Evolutionary conservation across 1,140 invertebrate genomes (phyloP).

Genomic region (Bombus picipes): DNA sequence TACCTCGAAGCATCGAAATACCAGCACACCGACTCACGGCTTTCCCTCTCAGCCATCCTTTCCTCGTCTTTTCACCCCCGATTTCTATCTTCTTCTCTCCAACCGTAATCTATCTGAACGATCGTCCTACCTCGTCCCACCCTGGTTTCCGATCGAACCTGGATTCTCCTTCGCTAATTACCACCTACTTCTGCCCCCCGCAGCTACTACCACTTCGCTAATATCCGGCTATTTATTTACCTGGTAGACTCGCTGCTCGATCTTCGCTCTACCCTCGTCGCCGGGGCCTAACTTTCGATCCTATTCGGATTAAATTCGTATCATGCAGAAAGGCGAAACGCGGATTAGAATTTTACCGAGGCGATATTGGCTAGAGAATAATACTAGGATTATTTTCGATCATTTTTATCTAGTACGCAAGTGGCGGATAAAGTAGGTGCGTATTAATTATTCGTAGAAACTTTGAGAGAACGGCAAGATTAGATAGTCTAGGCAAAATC

Average conservation of each 20-base stretch:
- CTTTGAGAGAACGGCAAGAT: no score
- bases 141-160: background rate
- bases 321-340: background rate
- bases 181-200: background rate
- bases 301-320: background rate
- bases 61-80: background rate
- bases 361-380: background rate
- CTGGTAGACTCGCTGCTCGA: background rate
- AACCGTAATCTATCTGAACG: background rate
- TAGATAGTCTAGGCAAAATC: no score
- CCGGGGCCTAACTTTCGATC: background rate
- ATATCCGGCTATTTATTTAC: conserved; percentile 33
- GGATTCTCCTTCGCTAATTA: conserved; percentile 28
- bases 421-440: no score
- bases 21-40: background rate
- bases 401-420: background rate
- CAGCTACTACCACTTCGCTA: background rate
- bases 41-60: background rate
- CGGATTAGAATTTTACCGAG: background rate
- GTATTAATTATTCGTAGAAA: no score
- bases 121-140: background rate
- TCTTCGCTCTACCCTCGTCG: background rate
- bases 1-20: conserved; percentile 45
- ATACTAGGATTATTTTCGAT: background rate
- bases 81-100: no score